These are phyloP conservation scores for Xiphias gladius DNA, from an alignment of 2,113 vertebrate species.

Conservation along the genomic window DNA sequence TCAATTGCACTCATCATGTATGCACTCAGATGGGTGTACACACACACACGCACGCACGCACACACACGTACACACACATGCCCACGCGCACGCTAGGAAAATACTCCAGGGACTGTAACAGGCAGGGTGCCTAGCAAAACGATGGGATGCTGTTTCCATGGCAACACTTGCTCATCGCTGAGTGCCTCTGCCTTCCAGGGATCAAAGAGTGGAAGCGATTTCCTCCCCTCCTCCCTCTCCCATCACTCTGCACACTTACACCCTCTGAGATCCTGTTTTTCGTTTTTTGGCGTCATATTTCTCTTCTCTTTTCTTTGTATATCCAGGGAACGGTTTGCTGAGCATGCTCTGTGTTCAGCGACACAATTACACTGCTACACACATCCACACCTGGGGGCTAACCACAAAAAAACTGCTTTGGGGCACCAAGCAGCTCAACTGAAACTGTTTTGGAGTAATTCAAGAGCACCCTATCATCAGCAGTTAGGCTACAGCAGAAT, in stretches of 20 bases:
- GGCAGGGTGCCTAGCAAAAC: neutral
- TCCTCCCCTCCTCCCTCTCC: neutral
- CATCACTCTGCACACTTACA: neutral
- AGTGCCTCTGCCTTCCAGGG: constrained; percentile 8
- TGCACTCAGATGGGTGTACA: neutral
- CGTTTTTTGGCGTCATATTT: neutral
- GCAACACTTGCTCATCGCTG: constrained; percentile 29
- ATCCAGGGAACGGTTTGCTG: neutral
- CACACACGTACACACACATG: no score
- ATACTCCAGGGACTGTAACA: neutral
- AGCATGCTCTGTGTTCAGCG: neutral
- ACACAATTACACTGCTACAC: constrained; percentile 4
- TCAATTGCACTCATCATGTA: neutral
- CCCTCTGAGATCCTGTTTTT: constrained; percentile 1
- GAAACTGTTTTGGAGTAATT: neutral
- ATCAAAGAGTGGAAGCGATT: constrained; percentile 23
- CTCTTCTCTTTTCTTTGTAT: neutral
- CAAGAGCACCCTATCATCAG: neutral
- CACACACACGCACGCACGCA: neutral
- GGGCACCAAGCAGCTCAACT: neutral
- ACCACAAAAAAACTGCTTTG: neutral
- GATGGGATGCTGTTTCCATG: constrained; percentile 52
- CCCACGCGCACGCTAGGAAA: neutral
- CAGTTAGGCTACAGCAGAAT: neutral
- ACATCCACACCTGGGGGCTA: constrained; percentile 13